A percentile compares a stretch with the other conserved stretches of the same genome.
Conservation (phyloP, 2,113 vertebrate genomes). For the Scolopax mira region DNA sequence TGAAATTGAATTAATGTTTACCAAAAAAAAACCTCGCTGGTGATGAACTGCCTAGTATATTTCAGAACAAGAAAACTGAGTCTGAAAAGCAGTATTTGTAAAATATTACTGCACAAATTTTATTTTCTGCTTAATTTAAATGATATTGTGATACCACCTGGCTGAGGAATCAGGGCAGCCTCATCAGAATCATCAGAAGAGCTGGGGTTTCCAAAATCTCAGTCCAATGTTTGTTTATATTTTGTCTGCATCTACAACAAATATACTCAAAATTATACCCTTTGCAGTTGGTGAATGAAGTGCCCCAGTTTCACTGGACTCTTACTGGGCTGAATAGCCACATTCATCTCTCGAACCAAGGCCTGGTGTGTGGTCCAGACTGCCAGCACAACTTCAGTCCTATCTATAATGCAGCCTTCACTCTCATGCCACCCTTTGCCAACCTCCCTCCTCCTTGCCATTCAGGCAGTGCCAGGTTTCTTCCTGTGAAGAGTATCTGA, state of each 20-base stretch:
- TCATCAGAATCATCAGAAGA: not conserved
- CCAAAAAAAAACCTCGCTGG: not conserved
- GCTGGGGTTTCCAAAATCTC: not conserved
- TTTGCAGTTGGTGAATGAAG: not conserved
- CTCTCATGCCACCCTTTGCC: not conserved
- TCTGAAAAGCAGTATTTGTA: not conserved
- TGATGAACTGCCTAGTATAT: not conserved
- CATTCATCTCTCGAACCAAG: not conserved
- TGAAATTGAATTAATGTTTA: not conserved
- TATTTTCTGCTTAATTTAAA: not conserved
- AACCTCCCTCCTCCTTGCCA: not conserved
- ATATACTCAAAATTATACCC: not conserved
- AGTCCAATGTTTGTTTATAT: not conserved
- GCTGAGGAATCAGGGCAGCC: not conserved
- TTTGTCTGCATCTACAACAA: not conserved
- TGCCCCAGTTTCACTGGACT: not conserved
- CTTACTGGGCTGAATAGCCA: not conserved
- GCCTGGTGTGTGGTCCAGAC: not conserved
- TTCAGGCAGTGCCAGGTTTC: not conserved
- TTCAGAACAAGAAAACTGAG: not conserved
- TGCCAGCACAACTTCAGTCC: not conserved
- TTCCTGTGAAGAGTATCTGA: not conserved
- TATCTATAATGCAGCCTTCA: fast-evolving
- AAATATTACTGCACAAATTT: not conserved
- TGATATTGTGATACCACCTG: not conserved